Evolutionary conservation across 1,140 invertebrate genomes (phyloP).

Genomic region (Drosophila sulfurigaster): DNA sequence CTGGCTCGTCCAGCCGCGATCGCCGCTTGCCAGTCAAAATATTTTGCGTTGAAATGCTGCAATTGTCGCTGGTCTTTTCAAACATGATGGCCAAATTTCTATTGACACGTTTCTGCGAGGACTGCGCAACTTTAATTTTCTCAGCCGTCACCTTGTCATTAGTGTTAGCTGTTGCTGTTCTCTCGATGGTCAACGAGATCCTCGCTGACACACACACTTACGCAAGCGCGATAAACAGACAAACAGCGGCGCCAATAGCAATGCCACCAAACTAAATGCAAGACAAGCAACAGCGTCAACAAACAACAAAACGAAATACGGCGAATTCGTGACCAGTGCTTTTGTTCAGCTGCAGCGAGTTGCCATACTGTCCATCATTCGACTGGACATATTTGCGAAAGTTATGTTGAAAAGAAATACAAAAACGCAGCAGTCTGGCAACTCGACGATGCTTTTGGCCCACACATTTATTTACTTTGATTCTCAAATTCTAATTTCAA

Average conservation of each 20-base stretch:
- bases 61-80: slow-evolving; percentile 69
- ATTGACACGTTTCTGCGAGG: not conserved
- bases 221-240: no score
- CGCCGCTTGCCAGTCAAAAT: slow-evolving; percentile 70
- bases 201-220: slow-evolving; percentile 53
- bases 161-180: slow-evolving; percentile 6
- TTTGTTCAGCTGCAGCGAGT: not conserved
- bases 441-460: not conserved
- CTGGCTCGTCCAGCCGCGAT: slow-evolving; percentile 36
- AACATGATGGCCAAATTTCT: slow-evolving; percentile 58
- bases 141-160: slow-evolving; percentile 4
- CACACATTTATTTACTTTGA: not conserved
- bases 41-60: slow-evolving; percentile 74
- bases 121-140: not conserved
- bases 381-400: not conserved
- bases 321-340: slow-evolving; percentile 26
- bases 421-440: slow-evolving; percentile 26
- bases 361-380: slow-evolving; percentile 14
- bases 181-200: slow-evolving; percentile 43
- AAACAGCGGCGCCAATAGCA: no score
- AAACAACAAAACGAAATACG: slow-evolving; percentile 12
- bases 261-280: no score
- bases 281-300: no score
- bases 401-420: not conserved
- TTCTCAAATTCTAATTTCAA: not conserved